A percentile compares a stretch with the other conserved stretches of the same genome.
phyloP scores from a whole-genome alignment of 2,113 vertebrate species.

The Callipepla squamata region DNA sequence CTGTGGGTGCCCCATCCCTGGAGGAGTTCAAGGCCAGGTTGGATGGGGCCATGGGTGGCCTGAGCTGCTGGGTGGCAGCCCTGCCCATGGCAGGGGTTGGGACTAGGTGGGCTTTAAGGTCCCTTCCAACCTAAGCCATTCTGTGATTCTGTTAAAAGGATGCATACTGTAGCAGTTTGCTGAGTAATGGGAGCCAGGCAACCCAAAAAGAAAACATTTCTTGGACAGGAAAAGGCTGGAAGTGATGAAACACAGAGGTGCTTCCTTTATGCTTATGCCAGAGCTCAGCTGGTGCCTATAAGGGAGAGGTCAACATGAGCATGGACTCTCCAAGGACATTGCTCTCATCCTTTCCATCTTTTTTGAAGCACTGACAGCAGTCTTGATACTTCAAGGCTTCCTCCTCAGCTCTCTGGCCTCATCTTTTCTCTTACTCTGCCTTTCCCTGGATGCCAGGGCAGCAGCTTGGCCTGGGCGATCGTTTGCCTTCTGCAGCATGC shows the following conservation, averaged over 20 bases:
- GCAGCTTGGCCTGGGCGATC: background rate
- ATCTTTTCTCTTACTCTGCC: background rate
- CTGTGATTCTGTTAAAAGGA: background rate
- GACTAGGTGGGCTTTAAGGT: no score
- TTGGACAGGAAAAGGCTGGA: background rate
- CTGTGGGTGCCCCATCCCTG: no score
- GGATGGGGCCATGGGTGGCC: no score
- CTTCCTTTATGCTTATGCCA: background rate
- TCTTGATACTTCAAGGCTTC: background rate
- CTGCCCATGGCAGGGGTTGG: no score
- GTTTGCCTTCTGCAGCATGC: background rate
- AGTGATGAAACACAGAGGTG: fast-evolving
- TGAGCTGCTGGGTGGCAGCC: no score
- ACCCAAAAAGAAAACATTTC: background rate
- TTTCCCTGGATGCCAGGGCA: background rate
- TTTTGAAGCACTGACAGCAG: background rate
- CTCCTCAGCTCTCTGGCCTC: background rate
- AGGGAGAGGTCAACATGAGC: background rate
- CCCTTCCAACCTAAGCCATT: no score
- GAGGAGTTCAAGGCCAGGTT: no score
- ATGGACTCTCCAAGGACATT: background rate
- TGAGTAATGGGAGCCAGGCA: background rate
- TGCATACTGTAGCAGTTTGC: background rate
- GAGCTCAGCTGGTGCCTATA: background rate
- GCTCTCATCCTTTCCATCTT: background rate